phyloP scores from a whole-genome alignment of 2,888 invertebrate genomes.

The Elgonia sp. region DNA sequence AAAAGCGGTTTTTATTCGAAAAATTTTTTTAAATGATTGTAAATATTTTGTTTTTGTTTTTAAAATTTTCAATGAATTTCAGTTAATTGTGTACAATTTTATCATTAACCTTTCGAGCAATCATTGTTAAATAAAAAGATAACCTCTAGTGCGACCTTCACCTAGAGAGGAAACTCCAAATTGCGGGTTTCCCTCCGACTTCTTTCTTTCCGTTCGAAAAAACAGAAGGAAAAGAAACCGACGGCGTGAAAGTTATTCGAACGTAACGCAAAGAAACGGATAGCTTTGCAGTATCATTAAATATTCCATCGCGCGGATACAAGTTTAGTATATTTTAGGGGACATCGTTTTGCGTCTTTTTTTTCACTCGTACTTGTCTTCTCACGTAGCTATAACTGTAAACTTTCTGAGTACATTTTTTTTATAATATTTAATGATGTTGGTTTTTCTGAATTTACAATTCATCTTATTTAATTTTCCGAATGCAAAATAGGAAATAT shows the following conservation, averaged over 20 bases:
- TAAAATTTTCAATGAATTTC: no score
- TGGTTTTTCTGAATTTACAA: not conserved
- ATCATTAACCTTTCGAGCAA: slow-evolving; percentile 23
- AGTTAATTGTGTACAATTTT: not conserved
- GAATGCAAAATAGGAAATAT: not conserved
- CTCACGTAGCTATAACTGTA: slow-evolving; percentile 63
- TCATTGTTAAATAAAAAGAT: slow-evolving; percentile 18
- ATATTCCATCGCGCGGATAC: slow-evolving; percentile 45
- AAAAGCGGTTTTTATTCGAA: not conserved
- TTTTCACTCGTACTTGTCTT: slow-evolving; percentile 29
- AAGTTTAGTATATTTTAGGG: slow-evolving; percentile 56
- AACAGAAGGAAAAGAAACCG: slow-evolving; percentile 61
- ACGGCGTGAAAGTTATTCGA: slow-evolving; percentile 71
- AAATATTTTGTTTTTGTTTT: no score
- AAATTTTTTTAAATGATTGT: not conserved
- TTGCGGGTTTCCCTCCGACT: slow-evolving; percentile 60
- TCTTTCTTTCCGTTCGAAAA: slow-evolving; percentile 54
- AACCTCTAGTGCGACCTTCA: slow-evolving; percentile 64
- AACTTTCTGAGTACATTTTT: slow-evolving; percentile 23
- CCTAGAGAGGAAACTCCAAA: slow-evolving; percentile 62
- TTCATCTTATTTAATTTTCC: not conserved
- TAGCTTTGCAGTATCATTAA: slow-evolving; percentile 47
- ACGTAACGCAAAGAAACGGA: slow-evolving; percentile 49
- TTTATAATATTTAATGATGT: not conserved
- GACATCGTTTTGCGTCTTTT: slow-evolving; percentile 57